These are phyloP conservation scores for Labeo catla DNA, from an alignment of 2,113 vertebrate species.

Conservation along the genomic window DNA sequence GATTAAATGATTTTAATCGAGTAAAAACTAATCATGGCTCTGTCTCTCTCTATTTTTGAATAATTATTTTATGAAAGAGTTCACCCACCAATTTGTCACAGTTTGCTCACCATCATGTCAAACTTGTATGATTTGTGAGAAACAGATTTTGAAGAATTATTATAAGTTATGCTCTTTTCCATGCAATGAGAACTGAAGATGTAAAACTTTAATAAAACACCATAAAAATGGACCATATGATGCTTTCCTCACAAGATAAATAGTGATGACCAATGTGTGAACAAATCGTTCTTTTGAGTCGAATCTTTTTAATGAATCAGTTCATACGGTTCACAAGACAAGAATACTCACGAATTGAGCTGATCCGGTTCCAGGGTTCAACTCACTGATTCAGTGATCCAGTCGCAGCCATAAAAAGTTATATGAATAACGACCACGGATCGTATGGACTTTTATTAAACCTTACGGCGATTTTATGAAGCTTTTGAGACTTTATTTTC, in stretches of 20 bases:
- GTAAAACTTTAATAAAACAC: not conserved
- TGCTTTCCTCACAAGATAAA: not conserved
- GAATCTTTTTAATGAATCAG: not conserved
- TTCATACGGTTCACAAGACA: not conserved
- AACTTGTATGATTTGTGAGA: not conserved
- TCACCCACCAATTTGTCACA: not conserved
- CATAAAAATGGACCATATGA: not conserved
- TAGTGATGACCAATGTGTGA: not conserved
- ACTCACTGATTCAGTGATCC: not conserved
- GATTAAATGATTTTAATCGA: conserved; percentile 24
- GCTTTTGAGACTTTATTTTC: not conserved
- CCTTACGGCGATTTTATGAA: not conserved
- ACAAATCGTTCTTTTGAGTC: not conserved
- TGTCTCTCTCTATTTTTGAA: not conserved
- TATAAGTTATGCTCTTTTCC: not conserved
- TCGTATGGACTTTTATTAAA: not conserved
- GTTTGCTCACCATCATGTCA: not conserved
- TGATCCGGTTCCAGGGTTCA: not conserved
- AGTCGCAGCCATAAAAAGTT: not conserved
- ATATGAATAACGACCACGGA: not conserved
- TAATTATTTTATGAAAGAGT: no score
- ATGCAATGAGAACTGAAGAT: not conserved
- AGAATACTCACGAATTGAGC: not conserved
- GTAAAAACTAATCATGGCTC: not conserved
- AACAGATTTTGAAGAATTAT: not conserved